Evolutionary conservation across 2,888 invertebrate species (phyloP).

Genomic region (Lysandra coridon): DNA sequence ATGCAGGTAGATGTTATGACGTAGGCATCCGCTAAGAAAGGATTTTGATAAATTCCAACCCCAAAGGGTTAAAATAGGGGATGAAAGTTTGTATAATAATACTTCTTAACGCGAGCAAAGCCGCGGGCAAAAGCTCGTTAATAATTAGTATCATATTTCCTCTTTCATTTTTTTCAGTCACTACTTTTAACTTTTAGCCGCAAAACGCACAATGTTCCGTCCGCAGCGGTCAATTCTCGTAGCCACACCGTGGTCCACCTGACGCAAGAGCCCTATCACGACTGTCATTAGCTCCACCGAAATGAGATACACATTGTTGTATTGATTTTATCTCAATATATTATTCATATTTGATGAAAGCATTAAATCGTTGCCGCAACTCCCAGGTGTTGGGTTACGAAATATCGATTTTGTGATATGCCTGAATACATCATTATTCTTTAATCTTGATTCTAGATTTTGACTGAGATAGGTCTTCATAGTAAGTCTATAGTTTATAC

Average conservation of each 20-base stretch:
- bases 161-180: too few species aligned
- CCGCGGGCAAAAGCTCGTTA: too few species aligned
- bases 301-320: conserved; percentile 42
- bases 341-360: conserved; percentile 30
- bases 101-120: too few species aligned
- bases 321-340: conserved; percentile 40
- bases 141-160: too few species aligned
- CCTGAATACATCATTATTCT: not conserved
- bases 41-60: too few species aligned
- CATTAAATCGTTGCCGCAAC: conserved; percentile 22
- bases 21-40: too few species aligned
- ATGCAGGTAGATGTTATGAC: too few species aligned
- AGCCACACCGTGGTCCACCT: conserved; percentile 48
- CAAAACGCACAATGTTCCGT: not conserved
- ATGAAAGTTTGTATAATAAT: too few species aligned
- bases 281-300: conserved; percentile 47
- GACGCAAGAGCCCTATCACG: conserved; percentile 63
- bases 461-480: too few species aligned
- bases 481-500: too few species aligned
- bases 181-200: not conserved
- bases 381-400: not conserved
- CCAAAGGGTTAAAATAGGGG: too few species aligned
- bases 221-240: conserved; percentile 14
- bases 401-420: not conserved
- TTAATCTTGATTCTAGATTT: not conserved